Evolutionary conservation across 2,797 vertebrate genomes (phyloP).

Genomic region (Dendrocincla tyrannina): DNA sequence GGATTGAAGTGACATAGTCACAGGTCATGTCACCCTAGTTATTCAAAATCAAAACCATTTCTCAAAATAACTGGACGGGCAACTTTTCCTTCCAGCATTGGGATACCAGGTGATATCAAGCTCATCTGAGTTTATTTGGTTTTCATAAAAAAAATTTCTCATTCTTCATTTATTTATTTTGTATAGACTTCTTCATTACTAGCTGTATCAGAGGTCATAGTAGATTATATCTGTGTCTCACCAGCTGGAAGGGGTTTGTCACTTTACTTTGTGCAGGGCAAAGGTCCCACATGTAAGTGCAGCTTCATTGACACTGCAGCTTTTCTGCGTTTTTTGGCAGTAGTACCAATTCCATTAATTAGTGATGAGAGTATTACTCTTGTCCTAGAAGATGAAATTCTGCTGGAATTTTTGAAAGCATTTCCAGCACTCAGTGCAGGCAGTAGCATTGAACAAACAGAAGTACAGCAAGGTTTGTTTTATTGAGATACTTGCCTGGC

Average conservation of each 20-base stretch:
- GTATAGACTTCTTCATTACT: background rate
- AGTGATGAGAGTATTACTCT: background rate
- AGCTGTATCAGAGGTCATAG: background rate
- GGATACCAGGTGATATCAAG: background rate
- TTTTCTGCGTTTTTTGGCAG: background rate
- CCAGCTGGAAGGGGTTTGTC: background rate
- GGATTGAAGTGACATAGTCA: background rate
- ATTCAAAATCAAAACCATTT: background rate
- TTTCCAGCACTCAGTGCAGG: background rate
- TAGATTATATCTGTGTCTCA: background rate
- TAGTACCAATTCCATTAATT: background rate
- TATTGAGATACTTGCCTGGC: background rate
- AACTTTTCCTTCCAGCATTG: background rate
- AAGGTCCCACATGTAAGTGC: background rate
- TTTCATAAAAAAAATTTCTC: background rate
- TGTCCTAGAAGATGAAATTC: background rate
- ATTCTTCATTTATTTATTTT: background rate
- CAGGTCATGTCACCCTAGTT: background rate
- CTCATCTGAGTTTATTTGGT: background rate
- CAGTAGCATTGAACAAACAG: background rate
- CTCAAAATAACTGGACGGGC: background rate
- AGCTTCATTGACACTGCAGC: background rate
- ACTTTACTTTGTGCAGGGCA: background rate
- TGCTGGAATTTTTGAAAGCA: background rate
- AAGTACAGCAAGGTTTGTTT: background rate